Evolutionary conservation across 2,888 invertebrate species (phyloP).

Genomic region (Dendrolimus pini): DNA sequence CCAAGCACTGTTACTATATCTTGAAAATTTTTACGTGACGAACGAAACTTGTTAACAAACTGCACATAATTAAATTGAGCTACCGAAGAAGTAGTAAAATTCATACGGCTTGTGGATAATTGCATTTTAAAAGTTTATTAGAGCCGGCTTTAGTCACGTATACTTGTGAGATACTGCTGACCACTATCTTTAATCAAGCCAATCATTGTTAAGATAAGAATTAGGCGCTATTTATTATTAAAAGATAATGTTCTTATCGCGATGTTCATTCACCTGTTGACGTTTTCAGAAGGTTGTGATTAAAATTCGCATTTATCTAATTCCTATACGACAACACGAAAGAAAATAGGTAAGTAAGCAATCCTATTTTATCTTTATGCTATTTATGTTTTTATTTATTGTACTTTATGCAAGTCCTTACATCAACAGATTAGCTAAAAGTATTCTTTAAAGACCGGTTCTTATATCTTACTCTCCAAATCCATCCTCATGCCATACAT

Average conservation of each 20-base stretch:
- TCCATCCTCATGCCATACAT: too few species aligned
- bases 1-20: conserved; percentile 58
- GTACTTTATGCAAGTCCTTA: too few species aligned
- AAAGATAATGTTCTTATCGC: conserved; percentile 40
- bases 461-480: too few species aligned
- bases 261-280: conserved; percentile 40
- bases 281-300: conserved; percentile 2
- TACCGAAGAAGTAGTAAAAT: conserved; percentile 53
- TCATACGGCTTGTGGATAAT: conserved; percentile 52
- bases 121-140: conserved; percentile 41
- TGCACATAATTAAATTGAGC: conserved; percentile 62
- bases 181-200: conserved; percentile 36
- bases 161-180: conserved; percentile 25
- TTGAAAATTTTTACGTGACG: conserved; percentile 45
- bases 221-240: conserved; percentile 38
- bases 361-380: too few species aligned
- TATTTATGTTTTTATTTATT: too few species aligned
- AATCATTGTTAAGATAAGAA: conserved; percentile 54
- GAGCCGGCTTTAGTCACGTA: conserved; percentile 37
- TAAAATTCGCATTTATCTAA: background rate
- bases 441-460: too few species aligned
- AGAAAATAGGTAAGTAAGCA: too few species aligned
- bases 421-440: too few species aligned
- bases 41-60: conserved; percentile 49
- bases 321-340: too few species aligned